phyloP scores from a whole-genome alignment of 2,888 invertebrate species.

The Cordylochernes scorpioides region DNA sequence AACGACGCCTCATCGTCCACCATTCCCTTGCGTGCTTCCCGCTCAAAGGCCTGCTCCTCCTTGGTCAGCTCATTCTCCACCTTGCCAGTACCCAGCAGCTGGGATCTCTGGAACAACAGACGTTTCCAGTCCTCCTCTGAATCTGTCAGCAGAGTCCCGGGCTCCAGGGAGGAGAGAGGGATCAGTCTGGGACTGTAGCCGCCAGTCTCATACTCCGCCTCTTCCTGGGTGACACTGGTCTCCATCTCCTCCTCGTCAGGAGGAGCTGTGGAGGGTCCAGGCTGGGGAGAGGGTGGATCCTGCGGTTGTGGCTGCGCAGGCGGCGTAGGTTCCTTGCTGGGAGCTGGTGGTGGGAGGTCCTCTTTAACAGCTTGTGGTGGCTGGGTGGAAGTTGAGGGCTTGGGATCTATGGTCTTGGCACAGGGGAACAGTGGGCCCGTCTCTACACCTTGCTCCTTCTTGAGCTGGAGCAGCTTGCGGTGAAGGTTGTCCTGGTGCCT shows the following conservation, averaged over 20 bases:
- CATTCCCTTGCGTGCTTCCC: slow-evolving; percentile 58
- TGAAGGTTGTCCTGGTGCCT: slow-evolving; percentile 67
- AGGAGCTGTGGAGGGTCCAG: no score
- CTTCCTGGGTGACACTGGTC: slow-evolving; percentile 20
- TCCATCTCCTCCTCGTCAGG: no score
- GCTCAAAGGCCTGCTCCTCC: slow-evolving; percentile 40
- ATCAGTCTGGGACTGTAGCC: slow-evolving; percentile 56
- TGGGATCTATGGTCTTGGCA: no score
- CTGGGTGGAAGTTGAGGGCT: no score
- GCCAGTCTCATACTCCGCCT: slow-evolving; percentile 45
- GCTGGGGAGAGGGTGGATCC: no score
- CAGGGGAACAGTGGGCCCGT: slow-evolving; percentile 21
- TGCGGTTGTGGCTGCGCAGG: no score
- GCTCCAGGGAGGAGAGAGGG: slow-evolving; percentile 34
- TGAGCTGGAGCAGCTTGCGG: slow-evolving; percentile 61
- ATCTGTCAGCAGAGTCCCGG: slow-evolving; percentile 44
- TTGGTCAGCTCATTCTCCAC: slow-evolving; percentile 25
- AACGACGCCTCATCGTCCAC: slow-evolving; percentile 63
- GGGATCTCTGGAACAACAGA: slow-evolving; percentile 40
- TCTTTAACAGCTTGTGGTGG: background rate
- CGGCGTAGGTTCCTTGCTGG: no score
- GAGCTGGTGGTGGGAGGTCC: no score
- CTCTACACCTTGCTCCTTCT: slow-evolving; percentile 47
- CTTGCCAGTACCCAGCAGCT: slow-evolving; percentile 22
- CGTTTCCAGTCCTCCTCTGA: slow-evolving; percentile 47